phyloP scores from a whole-genome alignment of 2,113 vertebrate species.

The Plotosus lineatus region DNA sequence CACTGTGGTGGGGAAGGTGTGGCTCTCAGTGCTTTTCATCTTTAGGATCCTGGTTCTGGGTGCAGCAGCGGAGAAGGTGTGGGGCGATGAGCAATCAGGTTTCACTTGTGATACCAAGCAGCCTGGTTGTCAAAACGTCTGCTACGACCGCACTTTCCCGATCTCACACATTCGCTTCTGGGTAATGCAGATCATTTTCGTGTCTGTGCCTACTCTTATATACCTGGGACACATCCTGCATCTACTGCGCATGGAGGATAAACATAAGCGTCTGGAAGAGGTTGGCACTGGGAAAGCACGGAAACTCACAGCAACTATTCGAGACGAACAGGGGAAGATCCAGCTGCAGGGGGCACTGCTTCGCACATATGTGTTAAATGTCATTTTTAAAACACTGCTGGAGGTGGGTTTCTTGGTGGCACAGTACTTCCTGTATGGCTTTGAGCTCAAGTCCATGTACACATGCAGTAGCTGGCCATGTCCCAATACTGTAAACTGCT shows the following conservation, averaged over 20 bases:
- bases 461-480: slow-evolving; percentile 83
- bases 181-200: slow-evolving; percentile 91
- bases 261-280: slow-evolving; percentile 69
- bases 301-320: slow-evolving; percentile 55
- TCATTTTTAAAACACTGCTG: slow-evolving; percentile 84
- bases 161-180: slow-evolving; percentile 91
- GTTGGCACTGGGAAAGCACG: not conserved
- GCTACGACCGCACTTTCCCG: slow-evolving; percentile 86
- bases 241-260: slow-evolving; percentile 83
- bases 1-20: slow-evolving; percentile 85
- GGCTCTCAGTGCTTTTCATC: slow-evolving; percentile 85
- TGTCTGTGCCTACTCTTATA: slow-evolving; percentile 85
- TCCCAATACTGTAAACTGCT: slow-evolving; percentile 85
- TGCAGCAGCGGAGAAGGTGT: slow-evolving; percentile 81
- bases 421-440: slow-evolving; percentile 83
- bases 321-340: slow-evolving; percentile 72
- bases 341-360: slow-evolving; percentile 77
- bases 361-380: slow-evolving; percentile 80
- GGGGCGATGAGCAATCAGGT: slow-evolving; percentile 83
- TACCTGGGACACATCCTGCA: slow-evolving; percentile 87
- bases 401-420: slow-evolving; percentile 84
- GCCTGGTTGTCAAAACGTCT: slow-evolving; percentile 86
- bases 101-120: slow-evolving; percentile 89
- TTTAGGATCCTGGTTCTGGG: slow-evolving; percentile 87
- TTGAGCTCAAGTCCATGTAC: slow-evolving; percentile 84